Conservation (phyloP, 2,888 invertebrate genomes). For the Agonopterix alstromeriana region DNA sequence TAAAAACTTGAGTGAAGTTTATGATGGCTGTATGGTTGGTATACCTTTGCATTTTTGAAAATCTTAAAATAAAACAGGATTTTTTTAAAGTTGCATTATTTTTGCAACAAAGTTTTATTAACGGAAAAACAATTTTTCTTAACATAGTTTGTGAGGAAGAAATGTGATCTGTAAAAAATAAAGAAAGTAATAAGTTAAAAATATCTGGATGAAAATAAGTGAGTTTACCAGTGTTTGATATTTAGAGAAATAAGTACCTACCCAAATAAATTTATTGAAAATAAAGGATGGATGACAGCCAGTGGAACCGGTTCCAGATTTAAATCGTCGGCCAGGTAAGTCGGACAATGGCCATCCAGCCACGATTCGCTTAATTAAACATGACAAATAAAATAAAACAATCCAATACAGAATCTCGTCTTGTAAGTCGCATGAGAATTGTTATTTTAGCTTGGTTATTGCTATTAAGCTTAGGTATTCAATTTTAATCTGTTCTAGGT, state of each 20-base stretch:
- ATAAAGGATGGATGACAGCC: conserved; percentile 53
- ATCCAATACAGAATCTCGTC: conserved; percentile 7
- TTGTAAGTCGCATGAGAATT: neutral
- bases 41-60: neutral
- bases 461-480: conserved; percentile 5
- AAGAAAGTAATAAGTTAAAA: too few relatives aligned
- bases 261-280: conserved; percentile 44
- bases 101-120: conserved; percentile 8
- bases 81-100: neutral
- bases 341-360: conserved; percentile 63
- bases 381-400: conserved; percentile 53
- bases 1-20: conserved; percentile 1
- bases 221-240: conserved; percentile 39
- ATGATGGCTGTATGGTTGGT: neutral
- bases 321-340: conserved; percentile 62
- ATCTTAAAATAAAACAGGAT: neutral
- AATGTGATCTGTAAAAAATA: too few relatives aligned
- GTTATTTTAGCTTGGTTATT: conserved; percentile 1
- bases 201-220: conserved; percentile 7
- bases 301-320: conserved; percentile 46
- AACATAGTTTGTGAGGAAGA: too few relatives aligned
- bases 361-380: conserved; percentile 68
- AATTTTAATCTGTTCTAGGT: neutral
- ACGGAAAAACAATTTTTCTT: conserved; percentile 4
- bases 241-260: conserved; percentile 40